These are phyloP conservation scores for Hyperopisus bebe DNA, from an alignment of 2,113 vertebrate genomes.

Conservation along the genomic window DNA sequence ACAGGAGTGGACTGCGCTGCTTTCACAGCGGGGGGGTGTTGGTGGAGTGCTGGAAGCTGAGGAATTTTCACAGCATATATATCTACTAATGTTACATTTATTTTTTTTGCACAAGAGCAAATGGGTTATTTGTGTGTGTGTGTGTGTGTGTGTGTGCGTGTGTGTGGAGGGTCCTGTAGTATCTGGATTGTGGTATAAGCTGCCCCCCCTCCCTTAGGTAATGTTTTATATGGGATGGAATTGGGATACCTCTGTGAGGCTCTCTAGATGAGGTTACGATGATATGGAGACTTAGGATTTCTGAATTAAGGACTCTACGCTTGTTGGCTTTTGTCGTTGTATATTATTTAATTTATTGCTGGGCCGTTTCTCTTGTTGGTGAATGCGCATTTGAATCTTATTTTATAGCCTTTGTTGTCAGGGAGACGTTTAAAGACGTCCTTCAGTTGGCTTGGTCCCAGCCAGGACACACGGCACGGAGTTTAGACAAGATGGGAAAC, in stretches of 20 bases:
- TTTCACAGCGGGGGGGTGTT: not conserved
- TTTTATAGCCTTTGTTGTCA: not conserved
- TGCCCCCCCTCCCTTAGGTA: not conserved
- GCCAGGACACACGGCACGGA: not conserved
- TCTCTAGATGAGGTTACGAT: not conserved
- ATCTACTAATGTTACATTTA: conserved; percentile 28
- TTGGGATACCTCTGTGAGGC: not conserved
- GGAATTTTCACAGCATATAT: conserved; percentile 22
- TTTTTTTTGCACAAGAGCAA: conserved; percentile 8
- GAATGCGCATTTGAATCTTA: not conserved
- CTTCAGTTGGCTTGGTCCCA: not conserved
- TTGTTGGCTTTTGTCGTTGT: not conserved
- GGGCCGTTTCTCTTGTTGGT: not conserved
- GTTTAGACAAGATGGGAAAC: not conserved
- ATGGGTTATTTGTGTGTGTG: not conserved
- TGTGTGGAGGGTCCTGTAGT: not conserved
- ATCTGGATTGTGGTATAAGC: not conserved
- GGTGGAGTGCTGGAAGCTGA: conserved; percentile 18
- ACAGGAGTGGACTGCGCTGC: not conserved
- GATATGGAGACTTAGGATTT: not conserved
- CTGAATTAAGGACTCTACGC: not conserved
- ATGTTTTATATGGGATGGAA: not conserved
- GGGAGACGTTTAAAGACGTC: not conserved
- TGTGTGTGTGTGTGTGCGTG: too few relatives aligned
- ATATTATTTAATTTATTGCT: not conserved